These are phyloP conservation scores for Florisuga fusca DNA, from an alignment of 2,797 vertebrate species.

Conservation along the genomic window DNA sequence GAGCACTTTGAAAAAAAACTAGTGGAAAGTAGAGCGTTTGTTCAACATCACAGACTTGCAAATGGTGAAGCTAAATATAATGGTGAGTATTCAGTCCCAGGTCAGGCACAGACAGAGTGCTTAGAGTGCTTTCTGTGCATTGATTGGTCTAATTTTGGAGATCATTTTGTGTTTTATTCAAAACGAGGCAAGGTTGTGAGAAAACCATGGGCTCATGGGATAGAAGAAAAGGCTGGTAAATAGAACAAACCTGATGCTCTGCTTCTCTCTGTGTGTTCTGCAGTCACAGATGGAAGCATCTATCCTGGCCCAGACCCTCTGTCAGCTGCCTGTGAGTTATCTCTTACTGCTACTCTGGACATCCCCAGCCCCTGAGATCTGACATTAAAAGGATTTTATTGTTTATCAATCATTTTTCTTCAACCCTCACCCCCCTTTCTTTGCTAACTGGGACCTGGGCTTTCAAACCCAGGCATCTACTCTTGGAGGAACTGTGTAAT, in stretches of 20 bases:
- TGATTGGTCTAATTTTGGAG: conserved; percentile 37
- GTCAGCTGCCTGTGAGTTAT: neutral
- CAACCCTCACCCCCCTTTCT: neutral
- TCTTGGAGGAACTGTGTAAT: neutral
- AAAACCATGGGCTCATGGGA: neutral
- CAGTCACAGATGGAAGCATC: neutral
- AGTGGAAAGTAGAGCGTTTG: conserved; percentile 56
- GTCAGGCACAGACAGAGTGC: neutral
- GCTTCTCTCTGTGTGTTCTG: neutral
- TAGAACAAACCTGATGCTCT: neutral
- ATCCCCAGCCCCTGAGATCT: neutral
- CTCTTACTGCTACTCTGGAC: neutral
- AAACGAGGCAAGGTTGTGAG: neutral
- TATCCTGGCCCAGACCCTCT: neutral
- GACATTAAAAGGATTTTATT: neutral
- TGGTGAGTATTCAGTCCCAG: conserved; percentile 23
- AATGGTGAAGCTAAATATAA: conserved; percentile 67
- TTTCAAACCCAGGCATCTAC: neutral
- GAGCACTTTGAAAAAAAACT: conserved; percentile 57
- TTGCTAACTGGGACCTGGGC: neutral
- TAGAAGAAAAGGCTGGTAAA: neutral
- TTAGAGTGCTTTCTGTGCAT: neutral
- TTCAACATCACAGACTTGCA: conserved; percentile 55
- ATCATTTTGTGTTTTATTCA: conserved; percentile 35
- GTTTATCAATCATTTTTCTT: neutral